These are phyloP conservation scores for Coptodon rendalli DNA, from an alignment of 2,113 vertebrate genomes.

Conservation along the genomic window DNA sequence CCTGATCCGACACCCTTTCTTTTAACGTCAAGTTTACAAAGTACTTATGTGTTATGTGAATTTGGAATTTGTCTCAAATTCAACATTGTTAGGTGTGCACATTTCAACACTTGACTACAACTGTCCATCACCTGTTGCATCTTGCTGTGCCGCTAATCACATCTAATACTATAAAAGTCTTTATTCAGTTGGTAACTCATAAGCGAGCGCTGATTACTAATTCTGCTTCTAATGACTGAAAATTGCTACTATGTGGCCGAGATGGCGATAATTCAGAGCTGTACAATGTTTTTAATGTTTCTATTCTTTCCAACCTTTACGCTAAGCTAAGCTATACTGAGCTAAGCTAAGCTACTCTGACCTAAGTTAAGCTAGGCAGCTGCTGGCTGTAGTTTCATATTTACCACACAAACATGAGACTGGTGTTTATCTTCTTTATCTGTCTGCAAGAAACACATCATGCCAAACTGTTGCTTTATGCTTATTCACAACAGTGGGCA, in stretches of 20 bases:
- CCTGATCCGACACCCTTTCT: background rate
- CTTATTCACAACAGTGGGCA: background rate
- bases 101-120: background rate
- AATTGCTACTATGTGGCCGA: background rate
- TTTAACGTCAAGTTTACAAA: background rate
- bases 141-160: background rate
- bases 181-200: background rate
- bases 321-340: background rate
- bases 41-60: background rate
- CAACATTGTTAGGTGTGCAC: background rate
- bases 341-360: background rate
- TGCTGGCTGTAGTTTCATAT: background rate
- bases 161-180: background rate
- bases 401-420: background rate
- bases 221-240: background rate
- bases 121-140: fast-evolving
- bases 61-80: background rate
- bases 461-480: background rate
- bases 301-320: background rate
- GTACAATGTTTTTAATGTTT: background rate
- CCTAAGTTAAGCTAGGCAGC: background rate
- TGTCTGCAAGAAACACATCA: background rate
- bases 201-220: background rate
- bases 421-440: background rate
- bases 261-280: background rate